Percentiles rank a stretch among this genome's conserved stretches.
These are phyloP conservation scores for Elegia similella DNA, from an alignment of 2,888 invertebrate species.

Conservation along the genomic window DNA sequence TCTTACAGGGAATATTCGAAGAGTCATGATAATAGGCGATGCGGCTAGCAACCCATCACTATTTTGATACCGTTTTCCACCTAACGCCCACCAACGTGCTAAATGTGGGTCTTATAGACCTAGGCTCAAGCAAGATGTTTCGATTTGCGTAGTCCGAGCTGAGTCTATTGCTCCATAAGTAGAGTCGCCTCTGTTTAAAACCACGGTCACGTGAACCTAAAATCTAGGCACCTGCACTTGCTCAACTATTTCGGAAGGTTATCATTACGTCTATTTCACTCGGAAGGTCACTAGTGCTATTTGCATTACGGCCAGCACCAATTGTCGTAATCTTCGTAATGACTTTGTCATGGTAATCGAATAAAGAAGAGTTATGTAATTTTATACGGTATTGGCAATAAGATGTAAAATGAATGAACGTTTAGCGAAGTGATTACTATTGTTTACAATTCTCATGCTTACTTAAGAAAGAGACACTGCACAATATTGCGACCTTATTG, in stretches of 20 bases:
- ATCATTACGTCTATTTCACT: neutral
- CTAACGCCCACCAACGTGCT: no score
- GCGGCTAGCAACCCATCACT: no score
- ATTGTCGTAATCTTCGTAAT: slow-evolving; percentile 10
- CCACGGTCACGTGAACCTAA: no score
- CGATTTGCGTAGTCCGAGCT: no score
- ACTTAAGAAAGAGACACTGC: neutral
- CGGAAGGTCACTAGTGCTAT: neutral
- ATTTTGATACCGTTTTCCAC: no score
- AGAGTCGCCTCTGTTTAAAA: no score
- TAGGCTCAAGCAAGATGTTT: no score
- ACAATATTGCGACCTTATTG: no score
- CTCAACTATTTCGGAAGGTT: neutral
- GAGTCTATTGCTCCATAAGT: no score
- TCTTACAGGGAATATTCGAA: no score
- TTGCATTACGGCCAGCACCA: slow-evolving; percentile 3
- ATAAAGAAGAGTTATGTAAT: slow-evolving; percentile 1
- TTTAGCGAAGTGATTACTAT: neutral
- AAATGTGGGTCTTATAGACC: no score
- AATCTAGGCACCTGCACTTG: neutral
- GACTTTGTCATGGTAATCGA: slow-evolving; percentile 1
- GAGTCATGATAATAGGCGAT: no score
- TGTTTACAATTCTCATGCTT: neutral
- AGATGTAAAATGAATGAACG: neutral
- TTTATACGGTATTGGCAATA: neutral